A percentile compares a stretch with the other conserved stretches of the same genome.
These are phyloP conservation scores for Ephestia elutella DNA, from an alignment of 1,140 invertebrate genomes.

Conservation along the genomic window DNA sequence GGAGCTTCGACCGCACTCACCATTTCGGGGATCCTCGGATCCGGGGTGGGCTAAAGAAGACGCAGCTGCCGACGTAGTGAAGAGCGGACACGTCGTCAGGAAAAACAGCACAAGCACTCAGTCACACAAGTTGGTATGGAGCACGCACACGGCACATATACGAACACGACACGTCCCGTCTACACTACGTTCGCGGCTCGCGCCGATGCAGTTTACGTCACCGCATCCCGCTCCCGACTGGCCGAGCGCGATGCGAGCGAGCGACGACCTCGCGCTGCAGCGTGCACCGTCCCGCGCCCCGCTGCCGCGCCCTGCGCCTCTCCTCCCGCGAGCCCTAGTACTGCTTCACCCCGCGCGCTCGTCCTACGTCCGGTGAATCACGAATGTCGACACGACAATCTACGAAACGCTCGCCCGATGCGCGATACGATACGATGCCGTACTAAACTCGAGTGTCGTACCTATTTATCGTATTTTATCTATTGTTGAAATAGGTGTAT, in stretches of 20 bases:
- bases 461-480: no score
- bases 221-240: constrained; percentile 73
- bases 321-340: constrained; percentile 29
- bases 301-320: constrained; percentile 34
- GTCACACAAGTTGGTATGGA: constrained; percentile 50
- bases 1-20: constrained; percentile 72
- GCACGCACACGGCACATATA: constrained; percentile 56
- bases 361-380: constrained; percentile 69
- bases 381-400: constrained; percentile 44
- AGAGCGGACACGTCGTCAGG: constrained; percentile 59
- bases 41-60: constrained; percentile 35
- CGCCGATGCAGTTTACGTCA: constrained; percentile 72
- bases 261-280: constrained; percentile 70
- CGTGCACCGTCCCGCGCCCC: constrained; percentile 60
- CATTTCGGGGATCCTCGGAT: constrained; percentile 66
- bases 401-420: constrained; percentile 16
- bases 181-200: constrained; percentile 69
- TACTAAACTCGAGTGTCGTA: not conserved
- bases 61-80: constrained; percentile 62
- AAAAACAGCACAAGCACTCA: constrained; percentile 51
- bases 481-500: no score
- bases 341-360: constrained; percentile 34
- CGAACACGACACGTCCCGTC: constrained; percentile 64
- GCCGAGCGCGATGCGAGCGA: constrained; percentile 56
- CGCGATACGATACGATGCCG: not conserved